Evolutionary conservation across 2,113 vertebrate species (phyloP).

Genomic region (Synodontis membranacea): DNA sequence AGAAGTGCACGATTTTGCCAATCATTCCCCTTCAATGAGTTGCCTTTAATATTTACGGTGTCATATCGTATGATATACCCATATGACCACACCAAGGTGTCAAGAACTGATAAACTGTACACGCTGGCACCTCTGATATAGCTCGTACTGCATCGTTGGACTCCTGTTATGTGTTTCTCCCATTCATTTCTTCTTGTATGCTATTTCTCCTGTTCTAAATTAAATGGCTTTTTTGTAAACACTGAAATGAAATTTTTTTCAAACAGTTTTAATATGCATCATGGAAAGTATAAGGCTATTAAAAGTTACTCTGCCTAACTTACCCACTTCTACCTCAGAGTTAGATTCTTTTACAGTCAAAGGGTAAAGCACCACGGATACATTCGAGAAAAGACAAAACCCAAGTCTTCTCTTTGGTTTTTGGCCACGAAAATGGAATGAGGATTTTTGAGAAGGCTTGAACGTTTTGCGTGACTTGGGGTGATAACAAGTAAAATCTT

Average conservation of each 20-base stretch:
- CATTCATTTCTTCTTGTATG: background rate
- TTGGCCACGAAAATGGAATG: background rate
- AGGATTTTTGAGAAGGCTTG: background rate
- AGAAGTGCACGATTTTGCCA: background rate
- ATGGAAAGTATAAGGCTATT: background rate
- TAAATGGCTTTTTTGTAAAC: background rate
- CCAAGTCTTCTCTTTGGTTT: background rate
- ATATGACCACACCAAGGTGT: background rate
- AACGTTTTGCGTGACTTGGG: background rate
- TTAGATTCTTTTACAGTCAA: background rate
- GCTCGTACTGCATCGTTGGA: background rate
- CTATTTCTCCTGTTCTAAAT: background rate
- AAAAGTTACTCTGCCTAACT: background rate
- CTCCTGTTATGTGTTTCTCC: background rate
- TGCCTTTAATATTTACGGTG: background rate
- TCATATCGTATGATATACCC: too few species aligned
- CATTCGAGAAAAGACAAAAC: background rate
- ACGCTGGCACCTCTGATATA: background rate
- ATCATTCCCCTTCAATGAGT: background rate
- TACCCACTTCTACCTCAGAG: background rate
- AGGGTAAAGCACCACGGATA: constrained; percentile 7
- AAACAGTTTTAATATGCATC: background rate
- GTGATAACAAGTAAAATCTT: background rate
- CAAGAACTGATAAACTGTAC: background rate
- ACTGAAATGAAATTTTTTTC: background rate